These are phyloP conservation scores for Pristionchus pacificus DNA, from an alignment of 1,140 invertebrate genomes.

Conservation along the genomic window DNA sequence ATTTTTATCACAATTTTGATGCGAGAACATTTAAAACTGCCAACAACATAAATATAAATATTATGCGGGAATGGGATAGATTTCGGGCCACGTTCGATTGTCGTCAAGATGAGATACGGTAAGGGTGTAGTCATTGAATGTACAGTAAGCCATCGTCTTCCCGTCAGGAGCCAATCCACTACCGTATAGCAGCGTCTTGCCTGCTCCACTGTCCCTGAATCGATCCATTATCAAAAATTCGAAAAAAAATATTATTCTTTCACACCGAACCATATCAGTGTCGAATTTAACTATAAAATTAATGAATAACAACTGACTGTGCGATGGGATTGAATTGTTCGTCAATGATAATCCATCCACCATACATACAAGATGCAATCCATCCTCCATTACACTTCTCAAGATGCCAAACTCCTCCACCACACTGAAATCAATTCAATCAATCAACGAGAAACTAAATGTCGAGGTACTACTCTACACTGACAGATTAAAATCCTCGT, in stretches of 20 bases:
- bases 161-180: constrained; percentile 13
- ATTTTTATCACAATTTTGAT: no score
- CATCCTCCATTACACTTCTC: not conserved
- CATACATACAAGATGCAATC: constrained; percentile 33
- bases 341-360: constrained; percentile 29
- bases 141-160: constrained; percentile 23
- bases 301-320: not conserved
- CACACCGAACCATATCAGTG: no score
- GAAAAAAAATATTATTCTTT: not conserved
- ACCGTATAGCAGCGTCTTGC: constrained; percentile 32
- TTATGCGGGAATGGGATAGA: constrained; percentile 6
- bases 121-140: constrained; percentile 34
- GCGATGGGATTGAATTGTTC: constrained; percentile 3
- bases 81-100: not conserved
- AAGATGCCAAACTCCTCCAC: constrained; percentile 32
- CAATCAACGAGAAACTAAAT: not conserved
- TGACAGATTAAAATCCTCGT: not conserved
- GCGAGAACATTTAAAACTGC: no score
- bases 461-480: not conserved
- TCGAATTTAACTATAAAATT: no score
- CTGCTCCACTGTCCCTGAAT: constrained; percentile 18
- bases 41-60: constrained; percentile 4
- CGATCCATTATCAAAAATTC: not conserved
- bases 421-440: constrained; percentile 15
- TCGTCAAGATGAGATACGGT: constrained; percentile 1